Percentiles rank a stretch among this genome's conserved stretches.
Evolutionary conservation across 1,140 invertebrate genomes (phyloP).

Genomic region (Bemisia tabaci): DNA sequence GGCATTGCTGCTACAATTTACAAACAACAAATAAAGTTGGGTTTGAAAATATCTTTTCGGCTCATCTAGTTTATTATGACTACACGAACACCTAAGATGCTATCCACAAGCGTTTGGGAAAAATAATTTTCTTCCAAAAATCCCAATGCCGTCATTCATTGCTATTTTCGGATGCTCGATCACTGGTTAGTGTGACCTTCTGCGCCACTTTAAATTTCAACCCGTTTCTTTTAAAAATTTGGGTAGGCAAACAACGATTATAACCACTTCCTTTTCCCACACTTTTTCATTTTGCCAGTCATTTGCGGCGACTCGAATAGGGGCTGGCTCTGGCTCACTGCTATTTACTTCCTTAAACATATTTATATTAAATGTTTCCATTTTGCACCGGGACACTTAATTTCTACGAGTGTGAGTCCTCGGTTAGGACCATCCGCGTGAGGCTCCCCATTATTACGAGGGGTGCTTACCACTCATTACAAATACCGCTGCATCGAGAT

Average conservation of each 20-base stretch:
- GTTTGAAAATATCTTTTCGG: too few species aligned
- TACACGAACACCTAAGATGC: not conserved
- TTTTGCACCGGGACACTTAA: conserved; percentile 33
- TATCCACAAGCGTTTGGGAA: too few species aligned
- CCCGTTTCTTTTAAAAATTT: conserved; percentile 23
- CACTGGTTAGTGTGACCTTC: conserved; percentile 13
- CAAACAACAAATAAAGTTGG: too few species aligned
- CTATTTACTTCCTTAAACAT: conserved; percentile 23
- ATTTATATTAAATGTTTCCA: conserved; percentile 31
- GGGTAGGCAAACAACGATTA: conserved; percentile 25
- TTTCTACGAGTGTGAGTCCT: conserved; percentile 33
- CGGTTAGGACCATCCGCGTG: conserved; percentile 34
- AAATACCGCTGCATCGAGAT: conserved; percentile 18
- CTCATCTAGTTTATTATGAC: too few species aligned
- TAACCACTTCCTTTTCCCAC: conserved; percentile 28
- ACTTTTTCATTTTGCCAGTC: conserved; percentile 36
- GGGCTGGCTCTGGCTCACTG: conserved; percentile 29
- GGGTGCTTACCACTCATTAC: conserved; percentile 19
- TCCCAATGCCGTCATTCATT: too few species aligned
- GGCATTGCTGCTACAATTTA: too few species aligned
- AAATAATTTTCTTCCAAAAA: conserved; percentile 4
- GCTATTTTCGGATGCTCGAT: too few species aligned
- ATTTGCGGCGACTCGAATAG: conserved; percentile 34
- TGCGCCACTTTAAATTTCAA: conserved; percentile 18
- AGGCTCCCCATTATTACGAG: conserved; percentile 28